Percentiles rank a stretch among this genome's conserved stretches.
These are phyloP conservation scores for Mesorhabditis sp. DNA, from an alignment of 2,888 invertebrate genomes.

Conservation along the genomic window DNA sequence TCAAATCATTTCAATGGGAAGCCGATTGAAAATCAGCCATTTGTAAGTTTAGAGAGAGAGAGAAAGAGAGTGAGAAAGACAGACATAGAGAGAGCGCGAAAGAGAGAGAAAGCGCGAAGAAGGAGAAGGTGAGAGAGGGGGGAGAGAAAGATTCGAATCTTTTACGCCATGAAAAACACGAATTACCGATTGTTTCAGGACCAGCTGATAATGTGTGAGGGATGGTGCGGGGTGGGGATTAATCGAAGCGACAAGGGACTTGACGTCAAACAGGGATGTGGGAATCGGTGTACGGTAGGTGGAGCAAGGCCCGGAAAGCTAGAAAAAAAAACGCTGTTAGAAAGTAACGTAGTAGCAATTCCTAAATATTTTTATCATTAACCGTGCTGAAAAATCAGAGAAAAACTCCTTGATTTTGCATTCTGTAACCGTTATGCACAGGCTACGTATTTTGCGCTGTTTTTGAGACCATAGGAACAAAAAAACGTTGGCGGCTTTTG, in stretches of 20 bases:
- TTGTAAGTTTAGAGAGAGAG: not conserved
- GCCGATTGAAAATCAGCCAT: not conserved
- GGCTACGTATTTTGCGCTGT: too few species aligned
- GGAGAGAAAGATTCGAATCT: too few species aligned
- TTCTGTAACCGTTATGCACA: too few species aligned
- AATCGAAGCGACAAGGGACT: not conserved
- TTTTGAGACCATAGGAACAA: too few species aligned
- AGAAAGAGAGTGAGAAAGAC: not conserved
- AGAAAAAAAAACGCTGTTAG: not conserved
- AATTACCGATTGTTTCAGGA: not conserved
- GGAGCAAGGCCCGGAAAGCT: not conserved
- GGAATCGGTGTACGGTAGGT: not conserved
- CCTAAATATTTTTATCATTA: not conserved
- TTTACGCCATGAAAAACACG: too few species aligned
- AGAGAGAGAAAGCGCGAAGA: too few species aligned
- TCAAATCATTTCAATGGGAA: not conserved
- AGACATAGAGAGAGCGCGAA: too few species aligned
- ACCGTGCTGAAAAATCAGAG: not conserved
- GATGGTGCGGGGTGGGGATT: not conserved
- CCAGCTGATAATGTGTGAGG: not conserved
- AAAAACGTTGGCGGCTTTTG: too few species aligned
- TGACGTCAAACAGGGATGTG: not conserved
- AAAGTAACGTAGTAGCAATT: not conserved
- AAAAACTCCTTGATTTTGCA: not conserved
- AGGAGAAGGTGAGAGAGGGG: too few species aligned